Conservation (phyloP, 2,113 vertebrate species). For the Neotoma lepida region DNA sequence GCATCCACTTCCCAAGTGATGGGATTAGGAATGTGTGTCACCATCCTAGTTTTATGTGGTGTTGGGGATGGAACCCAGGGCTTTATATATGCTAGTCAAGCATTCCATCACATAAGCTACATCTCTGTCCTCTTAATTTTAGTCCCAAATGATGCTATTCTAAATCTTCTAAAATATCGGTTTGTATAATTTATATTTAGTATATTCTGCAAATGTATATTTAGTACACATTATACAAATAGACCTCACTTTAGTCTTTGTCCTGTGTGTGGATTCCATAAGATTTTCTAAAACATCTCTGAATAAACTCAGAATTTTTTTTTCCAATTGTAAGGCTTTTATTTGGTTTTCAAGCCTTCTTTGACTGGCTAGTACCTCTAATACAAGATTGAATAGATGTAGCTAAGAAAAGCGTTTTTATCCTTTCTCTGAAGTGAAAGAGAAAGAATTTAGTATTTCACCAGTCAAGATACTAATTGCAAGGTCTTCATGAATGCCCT, state of each 20-base stretch:
- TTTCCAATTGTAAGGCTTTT: background rate
- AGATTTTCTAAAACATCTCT: background rate
- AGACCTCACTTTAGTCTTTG: background rate
- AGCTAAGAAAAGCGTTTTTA: background rate
- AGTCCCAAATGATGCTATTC: conserved; percentile 23
- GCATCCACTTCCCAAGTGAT: background rate
- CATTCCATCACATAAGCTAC: background rate
- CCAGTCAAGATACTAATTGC: background rate
- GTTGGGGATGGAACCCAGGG: background rate
- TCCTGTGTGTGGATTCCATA: background rate
- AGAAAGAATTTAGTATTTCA: conserved; percentile 5
- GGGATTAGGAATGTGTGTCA: background rate
- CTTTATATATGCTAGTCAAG: background rate
- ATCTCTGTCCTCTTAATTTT: background rate
- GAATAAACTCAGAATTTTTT: conserved; percentile 5
- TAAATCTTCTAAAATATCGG: conserved; percentile 19
- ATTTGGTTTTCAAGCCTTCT: conserved; percentile 10
- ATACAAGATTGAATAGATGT: background rate
- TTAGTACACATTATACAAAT: background rate
- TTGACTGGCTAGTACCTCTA: background rate
- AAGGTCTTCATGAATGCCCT: conserved; percentile 9
- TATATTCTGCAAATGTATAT: background rate
- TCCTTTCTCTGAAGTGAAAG: background rate
- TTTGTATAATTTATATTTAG: background rate
- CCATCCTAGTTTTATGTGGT: background rate